Evolutionary conservation across 1,140 invertebrate genomes (phyloP), one percentile per base, ranked within the genome.

Genomic region (Harpegnathos saltator): DNA sequence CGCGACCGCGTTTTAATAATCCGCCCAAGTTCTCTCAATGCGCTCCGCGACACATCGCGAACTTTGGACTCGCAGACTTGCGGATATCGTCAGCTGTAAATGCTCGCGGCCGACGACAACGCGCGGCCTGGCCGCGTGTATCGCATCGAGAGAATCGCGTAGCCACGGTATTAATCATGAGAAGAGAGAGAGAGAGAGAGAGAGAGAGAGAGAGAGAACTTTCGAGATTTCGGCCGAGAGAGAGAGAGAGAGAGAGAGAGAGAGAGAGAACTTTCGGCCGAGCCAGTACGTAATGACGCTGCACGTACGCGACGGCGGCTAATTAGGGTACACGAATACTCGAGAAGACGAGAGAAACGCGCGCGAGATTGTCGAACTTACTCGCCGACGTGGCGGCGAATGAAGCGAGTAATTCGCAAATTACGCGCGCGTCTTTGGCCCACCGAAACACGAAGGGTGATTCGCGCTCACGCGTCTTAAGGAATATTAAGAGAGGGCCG

Each of bases 281-380:
- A 24, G 2, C 19, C 11, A 29, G 12, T 59, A 3, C 15, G 65
- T 71, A 29, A 77, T 9, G 9, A 19, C 19, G 50, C n/a, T 19
- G n/a, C 65, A 14, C 19, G 19, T n/a, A 24, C 15, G n/a, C n/a
- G 29, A 19, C 48, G 7, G 1, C 1, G 7, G 3, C 1, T 77
- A 52, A 80, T 69, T 69, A 65, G 65, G 50, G 3, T 52, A 69
- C n/a, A 26, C 24, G 75, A 58, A 58, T 71, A 78, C 69, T 69
- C 54, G 22, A 58, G 52, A 56, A 69, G 22, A 69, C 17, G 14
- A n/a, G n/a, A n/a, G 61, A 66, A 56, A 44, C 38, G 38, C 33
- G 33, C 33, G 33, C 0, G 22, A 44, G 19, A 5, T 56, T 19
- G 29, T 11, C 62, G 38, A 62, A 48, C 14, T 50, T 15, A 9